Base-by-base conservation (phyloP, 2,888 invertebrate genomes). In the Agriopis marginaria region DNA sequence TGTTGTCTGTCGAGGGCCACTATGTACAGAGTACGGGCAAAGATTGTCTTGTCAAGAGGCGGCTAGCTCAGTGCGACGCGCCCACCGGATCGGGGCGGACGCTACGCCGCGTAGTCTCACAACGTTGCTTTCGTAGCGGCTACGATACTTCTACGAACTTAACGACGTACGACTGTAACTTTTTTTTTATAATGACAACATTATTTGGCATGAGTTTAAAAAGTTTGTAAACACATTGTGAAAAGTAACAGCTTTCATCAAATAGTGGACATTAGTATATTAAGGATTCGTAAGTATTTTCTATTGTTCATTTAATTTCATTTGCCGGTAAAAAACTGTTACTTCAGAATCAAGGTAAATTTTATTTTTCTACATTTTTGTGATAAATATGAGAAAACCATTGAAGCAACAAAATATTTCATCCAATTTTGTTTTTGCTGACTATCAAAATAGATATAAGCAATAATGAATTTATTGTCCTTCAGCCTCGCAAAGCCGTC, bases 31-130 rank as follows among this genome's bases (percentile, higher is more conserved):
- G 83, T 86, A 86, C 87, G 81, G 84, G 86, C 86, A 89, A 93
- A 93, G 91, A 92, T 92, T 92, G 93, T 92, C 92, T 92, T 89
- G 92, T 91, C 89, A 90, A 89, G 90, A 87, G 88, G 81, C 77
- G 75, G 77, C 76, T 79, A 79, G 87, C 85, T 90, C 93, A 93
- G 93, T 93, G 84, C 87, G 84, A 86, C 86, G 86, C 87, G 88
- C 86, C 87, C 85, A 88, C 87, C 89, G 86, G 85, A 66, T 77
- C 86, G 70, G 87, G 82, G 84, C 89, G 90, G 91, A 89, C 93
- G 93, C 83, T 84, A 86, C 88, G 85, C 83, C 82, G 86, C 84
- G 86, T 82, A 81, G 70, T 63, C 79, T 71, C 82, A 83, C 82
- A 82, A 78, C 82, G 78, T 80, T 76, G 76, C 75, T 68, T 71